Base-by-base conservation (phyloP, 2,113 vertebrate species). In the Struthidea cinerea region DNA sequence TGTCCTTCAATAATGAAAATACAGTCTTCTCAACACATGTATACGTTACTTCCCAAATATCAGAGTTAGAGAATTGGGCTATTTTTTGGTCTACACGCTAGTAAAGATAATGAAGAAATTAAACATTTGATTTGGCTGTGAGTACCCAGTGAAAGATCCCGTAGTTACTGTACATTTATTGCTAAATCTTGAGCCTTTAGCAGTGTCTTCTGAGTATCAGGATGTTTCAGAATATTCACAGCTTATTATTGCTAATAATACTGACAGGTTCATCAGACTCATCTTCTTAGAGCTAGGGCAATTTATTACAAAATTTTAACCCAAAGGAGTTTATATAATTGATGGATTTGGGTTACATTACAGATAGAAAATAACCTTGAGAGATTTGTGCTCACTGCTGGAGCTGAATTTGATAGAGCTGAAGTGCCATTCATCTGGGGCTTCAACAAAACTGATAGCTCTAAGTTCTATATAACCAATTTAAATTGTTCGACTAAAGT, bases 331-430 rank as follows among this genome's bases (percentile, higher is more conserved):
- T 94, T 85, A 75, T 90, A 41, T 95, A 96, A 97, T 96, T 97
- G 89, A 96, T 95, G 85, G 93, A 94, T 96, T 91, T 91, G 47
- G 89, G 89, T 91, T 96, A 65, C 76, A 71, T 93, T 93, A 82
- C 42, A 93, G 83, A 90, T 92, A 82, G 50, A 86, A 93, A 97
- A 93, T 87, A 97, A 94, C 64, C 64, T 85, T 81, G 73, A 64
- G 75, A 84, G 84, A 89, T 79, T 64, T 87, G 24, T 65, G 49
- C 82, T 82, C 76, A 39, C 17, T 82, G 53, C 35, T 44, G 39
- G 27, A 87, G 52, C 11, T 89, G 85, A 88, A 81, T 92, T 91
- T 92, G 85, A 68, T 64, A 68, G 84, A 93, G 24, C 53, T 93
- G 83, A 93, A 94, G 46, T 70, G 55, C 67, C 30, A 16, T 94